Conservation (phyloP, 2,888 invertebrate species). For the Sympetrum striolatum region DNA sequence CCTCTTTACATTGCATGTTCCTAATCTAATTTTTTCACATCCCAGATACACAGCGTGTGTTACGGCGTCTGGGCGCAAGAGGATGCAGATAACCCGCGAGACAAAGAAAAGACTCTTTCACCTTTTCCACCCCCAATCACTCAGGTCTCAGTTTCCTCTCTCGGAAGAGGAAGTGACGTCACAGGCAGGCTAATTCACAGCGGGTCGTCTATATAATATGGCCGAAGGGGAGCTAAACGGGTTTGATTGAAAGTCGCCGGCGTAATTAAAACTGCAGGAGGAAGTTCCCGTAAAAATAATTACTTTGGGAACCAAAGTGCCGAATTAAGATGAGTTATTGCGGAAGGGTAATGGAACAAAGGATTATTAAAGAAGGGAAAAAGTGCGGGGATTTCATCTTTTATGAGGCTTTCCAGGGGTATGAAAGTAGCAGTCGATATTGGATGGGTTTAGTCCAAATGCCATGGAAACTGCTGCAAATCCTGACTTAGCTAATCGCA, state of each 20-base stretch:
- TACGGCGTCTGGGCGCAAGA: too few species aligned
- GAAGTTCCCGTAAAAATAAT: conserved; percentile 6
- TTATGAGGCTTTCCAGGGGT: neutral
- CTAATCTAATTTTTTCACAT: too few species aligned
- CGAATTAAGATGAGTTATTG: conserved; percentile 8
- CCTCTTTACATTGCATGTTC: too few species aligned
- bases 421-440: neutral
- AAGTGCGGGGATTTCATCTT: neutral
- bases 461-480: too few species aligned
- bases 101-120: neutral
- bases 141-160: conserved; percentile 1
- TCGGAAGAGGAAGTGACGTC: conserved; percentile 40
- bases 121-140: neutral
- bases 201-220: conserved; percentile 35
- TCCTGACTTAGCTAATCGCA: too few species aligned
- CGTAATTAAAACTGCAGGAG: conserved; percentile 5
- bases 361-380: neutral
- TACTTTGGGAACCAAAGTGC: neutral
- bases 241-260: conserved; percentile 1
- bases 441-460: too few species aligned
- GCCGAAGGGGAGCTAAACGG: neutral
- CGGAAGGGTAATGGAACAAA: neutral
- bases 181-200: conserved; percentile 18
- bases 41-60: too few species aligned
- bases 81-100: too few species aligned